Evolutionary conservation across 2,113 vertebrate genomes (phyloP), one percentile per base, ranked within the genome.

Genomic region (Okapia johnstoni): DNA sequence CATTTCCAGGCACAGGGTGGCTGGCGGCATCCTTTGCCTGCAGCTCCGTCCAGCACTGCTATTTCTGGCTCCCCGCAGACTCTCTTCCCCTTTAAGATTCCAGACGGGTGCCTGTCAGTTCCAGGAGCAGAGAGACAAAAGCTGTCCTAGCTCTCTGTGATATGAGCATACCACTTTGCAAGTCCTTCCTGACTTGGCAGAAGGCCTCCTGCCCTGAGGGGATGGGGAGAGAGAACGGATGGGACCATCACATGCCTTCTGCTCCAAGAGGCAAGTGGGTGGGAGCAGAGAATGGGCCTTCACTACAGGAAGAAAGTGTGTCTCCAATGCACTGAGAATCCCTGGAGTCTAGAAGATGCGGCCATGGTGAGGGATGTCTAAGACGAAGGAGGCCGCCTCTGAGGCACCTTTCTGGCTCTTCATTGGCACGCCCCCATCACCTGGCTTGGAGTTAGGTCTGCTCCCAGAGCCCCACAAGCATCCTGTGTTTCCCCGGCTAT

Each of bases 171-270:
- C 6, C 40, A 36, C 36, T 63, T 83, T 25, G 36, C 21, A 61
- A 95, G n/a, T 28, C 33, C 43, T 66, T 83, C 50, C 52, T n/a
- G 46, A 66, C 70, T 16, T 1, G 13, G 54, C 4, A 3, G 21
- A 0, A 66, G 2, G 30, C 48, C 52, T 88, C 28, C 61, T 58
- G 11, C 15, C 43, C 8, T 0, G 40, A 55, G 58, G 43, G 17
- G 33, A 30, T 0, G 5, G 28, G 50, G 52, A 88, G 0, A 0
- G 0, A 60, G 81, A 63, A 40, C 0, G 0, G 30, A 30, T 1
- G 5, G 25, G 30, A 54, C 11, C 43, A 17, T 55, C 55, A 54
- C 30, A 30, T 61, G 19, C 36, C 86, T 14, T 28, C 77, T n/a
- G 46, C 58, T 52, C 36, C 77, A 48, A 55, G n/a, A 1, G 12